These are phyloP conservation scores for Alloplasta piceator DNA, from an alignment of 2,888 invertebrate species.

Conservation along the genomic window DNA sequence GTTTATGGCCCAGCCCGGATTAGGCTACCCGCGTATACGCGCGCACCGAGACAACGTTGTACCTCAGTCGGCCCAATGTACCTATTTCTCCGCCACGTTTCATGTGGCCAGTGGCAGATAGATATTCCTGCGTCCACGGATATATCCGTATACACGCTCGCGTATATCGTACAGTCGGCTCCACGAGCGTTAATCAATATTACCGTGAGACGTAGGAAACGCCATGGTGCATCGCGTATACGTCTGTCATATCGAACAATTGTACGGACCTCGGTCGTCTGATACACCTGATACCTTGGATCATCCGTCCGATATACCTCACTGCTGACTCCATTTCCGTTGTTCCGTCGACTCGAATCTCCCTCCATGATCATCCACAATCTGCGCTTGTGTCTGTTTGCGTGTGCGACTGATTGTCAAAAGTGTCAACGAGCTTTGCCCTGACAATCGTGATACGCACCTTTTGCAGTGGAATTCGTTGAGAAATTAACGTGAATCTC, in stretches of 20 bases:
- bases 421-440: conserved; percentile 34
- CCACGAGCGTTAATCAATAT: conserved; percentile 81
- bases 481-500: too few species aligned
- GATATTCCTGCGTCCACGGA: conserved; percentile 27
- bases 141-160: conserved; percentile 10
- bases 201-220: conserved; percentile 71
- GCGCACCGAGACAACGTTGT: conserved; percentile 80
- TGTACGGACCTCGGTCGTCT: conserved; percentile 61
- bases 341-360: conserved; percentile 52
- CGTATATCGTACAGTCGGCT: conserved; percentile 23
- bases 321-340: conserved; percentile 52
- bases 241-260: conserved; percentile 65
- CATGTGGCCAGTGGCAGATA: conserved; percentile 34
- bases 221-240: conserved; percentile 49
- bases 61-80: conserved; percentile 61
- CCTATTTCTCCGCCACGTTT: conserved; percentile 50
- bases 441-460: too few species aligned
- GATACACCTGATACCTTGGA: conserved; percentile 66
- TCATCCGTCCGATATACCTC: conserved; percentile 62
- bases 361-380: conserved; percentile 17
- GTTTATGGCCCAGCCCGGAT: conserved; percentile 82
- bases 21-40: conserved; percentile 75
- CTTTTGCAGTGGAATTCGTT: too few species aligned
- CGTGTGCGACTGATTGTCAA: conserved; percentile 37
- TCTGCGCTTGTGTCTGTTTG: too few species aligned